A percentile compares a stretch with the other conserved stretches of the same genome.
These are phyloP conservation scores for Phymastichus coffea DNA, from an alignment of 1,140 invertebrate species.

Conservation along the genomic window DNA sequence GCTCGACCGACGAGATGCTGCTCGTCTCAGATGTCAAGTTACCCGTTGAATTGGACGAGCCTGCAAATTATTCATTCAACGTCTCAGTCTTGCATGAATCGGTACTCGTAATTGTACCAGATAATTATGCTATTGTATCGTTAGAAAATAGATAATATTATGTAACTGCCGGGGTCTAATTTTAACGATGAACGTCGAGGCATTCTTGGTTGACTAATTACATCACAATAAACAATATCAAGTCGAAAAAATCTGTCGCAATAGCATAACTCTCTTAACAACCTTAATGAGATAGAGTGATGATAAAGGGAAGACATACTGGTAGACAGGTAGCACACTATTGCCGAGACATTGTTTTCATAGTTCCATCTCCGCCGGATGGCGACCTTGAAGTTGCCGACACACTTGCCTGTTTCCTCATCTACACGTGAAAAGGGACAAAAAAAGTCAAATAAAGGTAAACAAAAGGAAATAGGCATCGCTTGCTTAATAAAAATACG, in stretches of 20 bases:
- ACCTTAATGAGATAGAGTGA: no score
- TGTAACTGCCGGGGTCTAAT: neutral
- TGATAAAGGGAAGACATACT: slow-evolving; percentile 54
- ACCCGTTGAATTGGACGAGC: slow-evolving; percentile 66
- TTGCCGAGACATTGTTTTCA: slow-evolving; percentile 81
- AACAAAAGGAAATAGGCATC: neutral
- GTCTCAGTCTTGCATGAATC: no score
- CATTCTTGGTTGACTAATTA: no score
- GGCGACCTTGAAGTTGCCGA: slow-evolving; percentile 77
- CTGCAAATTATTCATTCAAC: no score
- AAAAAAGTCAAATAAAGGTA: slow-evolving; percentile 3
- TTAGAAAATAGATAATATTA: neutral
- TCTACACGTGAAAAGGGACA: slow-evolving; percentile 60
- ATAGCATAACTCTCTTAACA: no score
- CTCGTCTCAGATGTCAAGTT: slow-evolving; percentile 63
- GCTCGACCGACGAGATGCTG: slow-evolving; percentile 58
- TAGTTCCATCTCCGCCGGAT: slow-evolving; percentile 83
- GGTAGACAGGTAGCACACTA: slow-evolving; percentile 78
- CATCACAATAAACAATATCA: no score
- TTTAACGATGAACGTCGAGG: no score
- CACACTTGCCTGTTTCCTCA: slow-evolving; percentile 82
- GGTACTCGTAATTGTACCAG: no score
- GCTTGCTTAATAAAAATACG: no score
- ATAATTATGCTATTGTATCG: no score
- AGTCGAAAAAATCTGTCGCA: no score